A percentile compares a stretch with the other conserved stretches of the same genome.
Evolutionary conservation across 2,888 invertebrate genomes (phyloP).

Genomic region (Apamea anceps): DNA sequence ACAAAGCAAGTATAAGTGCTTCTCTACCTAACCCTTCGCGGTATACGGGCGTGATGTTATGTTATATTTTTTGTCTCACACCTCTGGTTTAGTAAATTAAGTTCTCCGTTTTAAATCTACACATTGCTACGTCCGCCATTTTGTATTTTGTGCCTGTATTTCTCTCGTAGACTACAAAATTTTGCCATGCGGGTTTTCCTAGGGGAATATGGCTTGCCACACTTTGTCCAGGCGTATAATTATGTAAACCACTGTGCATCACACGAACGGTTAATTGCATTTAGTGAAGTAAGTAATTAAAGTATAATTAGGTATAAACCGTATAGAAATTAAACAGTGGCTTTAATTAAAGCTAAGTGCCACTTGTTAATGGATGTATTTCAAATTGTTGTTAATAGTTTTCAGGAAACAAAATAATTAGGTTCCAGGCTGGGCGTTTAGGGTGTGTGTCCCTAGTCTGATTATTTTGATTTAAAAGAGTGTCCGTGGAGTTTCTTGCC

Average conservation of each 20-base stretch:
- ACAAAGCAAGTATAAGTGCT: no score
- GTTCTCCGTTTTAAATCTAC: not conserved
- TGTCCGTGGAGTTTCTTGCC: no score
- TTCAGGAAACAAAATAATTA: not conserved
- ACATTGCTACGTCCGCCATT: not conserved
- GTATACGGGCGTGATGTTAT: not conserved
- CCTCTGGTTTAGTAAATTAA: slow-evolving; percentile 19
- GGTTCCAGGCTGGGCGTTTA: not conserved
- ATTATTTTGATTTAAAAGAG: no score
- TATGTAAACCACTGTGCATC: slow-evolving; percentile 49
- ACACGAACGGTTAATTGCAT: slow-evolving; percentile 38
- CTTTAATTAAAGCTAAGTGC: slow-evolving; percentile 28
- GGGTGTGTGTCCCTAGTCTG: no score
- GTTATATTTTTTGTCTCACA: not conserved
- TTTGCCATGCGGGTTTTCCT: slow-evolving; percentile 22
- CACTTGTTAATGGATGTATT: not conserved
- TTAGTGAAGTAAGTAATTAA: slow-evolving; percentile 36
- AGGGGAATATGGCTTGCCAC: slow-evolving; percentile 28
- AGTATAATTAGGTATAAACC: slow-evolving; percentile 40
- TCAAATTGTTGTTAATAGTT: slow-evolving; percentile 11
- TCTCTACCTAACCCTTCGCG: not conserved
- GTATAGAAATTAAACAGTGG: slow-evolving; percentile 22
- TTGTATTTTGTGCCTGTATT: slow-evolving; percentile 3
- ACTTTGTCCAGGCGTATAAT: slow-evolving; percentile 45
- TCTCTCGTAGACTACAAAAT: slow-evolving; percentile 13